Conservation (phyloP, 2,797 vertebrate genomes). For the Crypturellus tataupa region DNA sequence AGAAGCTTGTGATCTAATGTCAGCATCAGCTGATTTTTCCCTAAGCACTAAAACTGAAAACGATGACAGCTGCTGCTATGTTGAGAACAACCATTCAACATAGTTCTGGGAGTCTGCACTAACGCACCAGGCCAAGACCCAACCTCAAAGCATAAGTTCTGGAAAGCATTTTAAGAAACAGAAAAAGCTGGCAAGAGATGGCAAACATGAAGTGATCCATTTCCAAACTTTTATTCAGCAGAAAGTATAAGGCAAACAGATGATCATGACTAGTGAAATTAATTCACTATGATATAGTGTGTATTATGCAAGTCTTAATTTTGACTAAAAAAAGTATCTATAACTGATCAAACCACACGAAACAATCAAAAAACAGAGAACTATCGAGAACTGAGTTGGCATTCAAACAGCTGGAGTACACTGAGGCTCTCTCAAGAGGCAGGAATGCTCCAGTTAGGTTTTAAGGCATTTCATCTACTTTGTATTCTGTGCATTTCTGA, state of each 20-base stretch:
- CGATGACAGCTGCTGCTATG: constrained; percentile 26
- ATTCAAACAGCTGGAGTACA: not conserved
- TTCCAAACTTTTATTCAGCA: not conserved
- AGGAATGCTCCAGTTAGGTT: not conserved
- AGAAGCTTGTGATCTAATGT: constrained; percentile 30
- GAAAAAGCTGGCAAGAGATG: not conserved
- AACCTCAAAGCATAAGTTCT: constrained; percentile 10
- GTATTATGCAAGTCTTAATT: not conserved
- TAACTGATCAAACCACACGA: not conserved
- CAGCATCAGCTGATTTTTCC: constrained; percentile 42
- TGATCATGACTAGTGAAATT: not conserved
- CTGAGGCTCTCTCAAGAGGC: fast-evolving
- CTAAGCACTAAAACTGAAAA: constrained; percentile 10
- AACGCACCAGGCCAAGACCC: not conserved
- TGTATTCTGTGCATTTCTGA: not conserved
- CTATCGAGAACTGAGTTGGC: not conserved
- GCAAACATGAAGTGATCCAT: not conserved
- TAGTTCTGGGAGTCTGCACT: not conserved
- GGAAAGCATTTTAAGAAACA: not conserved
- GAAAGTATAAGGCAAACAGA: not conserved
- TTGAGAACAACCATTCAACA: constrained; percentile 40
- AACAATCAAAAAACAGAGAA: not conserved
- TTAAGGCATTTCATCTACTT: not conserved
- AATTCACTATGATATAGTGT: not conserved
- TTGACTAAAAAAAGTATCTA: not conserved